Evolutionary conservation across 2,888 invertebrate species (phyloP), one percentile per base, ranked within the genome.

Genomic region (Chloroclysta siterata): DNA sequence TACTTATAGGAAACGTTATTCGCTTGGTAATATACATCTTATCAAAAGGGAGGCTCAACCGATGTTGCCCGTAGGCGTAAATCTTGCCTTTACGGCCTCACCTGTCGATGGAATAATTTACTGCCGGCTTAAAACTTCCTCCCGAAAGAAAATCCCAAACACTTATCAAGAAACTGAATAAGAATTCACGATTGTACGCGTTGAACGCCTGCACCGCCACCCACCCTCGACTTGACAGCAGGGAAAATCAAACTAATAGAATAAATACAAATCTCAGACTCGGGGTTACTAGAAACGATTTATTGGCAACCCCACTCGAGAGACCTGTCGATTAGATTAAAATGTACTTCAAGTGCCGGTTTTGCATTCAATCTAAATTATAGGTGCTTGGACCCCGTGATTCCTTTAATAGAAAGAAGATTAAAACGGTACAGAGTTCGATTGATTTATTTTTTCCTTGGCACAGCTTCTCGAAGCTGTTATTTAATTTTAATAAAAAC

Each of bases 61-160:
- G 84, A 79, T 78, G 85, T 65, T 82, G 84, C 84, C 89, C 84
- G 80, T 81, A 78, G 83, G 87, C 90, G 90, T 93, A 93, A 92
- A 93, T 93, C 92, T 92, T 90, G 81, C 90, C 89, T 91, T 90
- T 90, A 92, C 92, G 86, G 88, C 90, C 89, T 89, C 87, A 92
- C 92, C 92, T 93, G 92, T 91, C 92, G 89, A 90, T 86, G 81
- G 89, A 90, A 91, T 92, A 93, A 93, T 93, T 92, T 93, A 93
- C 89, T 89, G 87, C 87, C 79, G 83, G 88, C 90, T 93, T 90
- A 91, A 92, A 93, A 92, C 88, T 92, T 91, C 85, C 84, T 17
- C 77, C 80, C 81, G 78, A 85, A 83, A 87, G 88, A 85, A 90
- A 91, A 91, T 89, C 87, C 89, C 89, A 87, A 90, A 90, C 90